Percentiles rank a stretch among this genome's conserved stretches.
Conservation (phyloP, 2,888 invertebrate species). For the Lithophane leautieri region DNA sequence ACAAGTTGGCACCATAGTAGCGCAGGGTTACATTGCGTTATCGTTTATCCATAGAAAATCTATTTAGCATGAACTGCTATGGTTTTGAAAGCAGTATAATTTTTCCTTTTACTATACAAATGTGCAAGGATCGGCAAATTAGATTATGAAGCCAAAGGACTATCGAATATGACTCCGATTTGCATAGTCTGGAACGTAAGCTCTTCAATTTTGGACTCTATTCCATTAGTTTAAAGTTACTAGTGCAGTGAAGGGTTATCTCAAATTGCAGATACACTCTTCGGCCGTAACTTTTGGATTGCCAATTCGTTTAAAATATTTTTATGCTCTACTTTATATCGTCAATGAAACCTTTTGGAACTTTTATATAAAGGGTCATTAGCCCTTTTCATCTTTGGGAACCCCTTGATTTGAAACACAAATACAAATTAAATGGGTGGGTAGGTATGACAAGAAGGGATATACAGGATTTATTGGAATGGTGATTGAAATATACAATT, state of each 20-base stretch:
- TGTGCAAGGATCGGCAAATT: conserved; percentile 36
- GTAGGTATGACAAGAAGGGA: neutral
- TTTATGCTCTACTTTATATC: conserved; percentile 6
- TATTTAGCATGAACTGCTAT: conserved; percentile 6
- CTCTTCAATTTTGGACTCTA: conserved; percentile 21
- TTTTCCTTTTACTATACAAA: conserved; percentile 9
- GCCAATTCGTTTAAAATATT: conserved; percentile 5
- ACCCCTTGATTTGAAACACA: neutral
- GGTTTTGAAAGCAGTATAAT: neutral
- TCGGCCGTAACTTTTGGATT: conserved; percentile 16
- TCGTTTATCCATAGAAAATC: conserved; percentile 15
- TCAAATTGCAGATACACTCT: neutral
- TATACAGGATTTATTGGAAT: neutral
- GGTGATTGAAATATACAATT: neutral
- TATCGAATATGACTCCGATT: conserved; percentile 39
- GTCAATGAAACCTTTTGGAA: neutral
- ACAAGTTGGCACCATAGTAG: neutral
- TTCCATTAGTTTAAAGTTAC: neutral
- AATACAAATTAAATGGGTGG: too few species aligned
- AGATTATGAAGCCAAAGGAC: conserved; percentile 53
- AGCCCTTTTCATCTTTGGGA: neutral
- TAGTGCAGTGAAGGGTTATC: neutral
- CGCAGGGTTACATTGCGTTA: neutral
- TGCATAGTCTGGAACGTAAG: conserved; percentile 30
- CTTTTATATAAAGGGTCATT: neutral